A percentile compares a stretch with the other conserved stretches of the same genome.
Evolutionary conservation across 2,113 vertebrate genomes (phyloP).

Genomic region (Eubucco bourcierii): DNA sequence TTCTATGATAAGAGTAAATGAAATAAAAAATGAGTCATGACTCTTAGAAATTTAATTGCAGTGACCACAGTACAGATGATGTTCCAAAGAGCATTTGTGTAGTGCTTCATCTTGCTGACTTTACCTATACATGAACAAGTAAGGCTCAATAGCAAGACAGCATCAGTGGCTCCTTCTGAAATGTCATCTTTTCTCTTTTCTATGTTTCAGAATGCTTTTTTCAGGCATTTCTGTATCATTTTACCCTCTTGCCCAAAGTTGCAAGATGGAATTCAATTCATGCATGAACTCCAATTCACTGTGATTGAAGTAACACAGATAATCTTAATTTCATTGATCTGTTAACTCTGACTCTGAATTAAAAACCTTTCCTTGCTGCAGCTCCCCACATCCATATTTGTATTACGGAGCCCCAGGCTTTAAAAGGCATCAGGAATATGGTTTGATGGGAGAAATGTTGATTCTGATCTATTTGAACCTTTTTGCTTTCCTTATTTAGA

Average conservation of each 20-base stretch:
- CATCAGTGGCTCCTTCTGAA: neutral
- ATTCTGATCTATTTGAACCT: neutral
- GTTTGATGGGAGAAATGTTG: neutral
- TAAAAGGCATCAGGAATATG: neutral
- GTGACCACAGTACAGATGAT: neutral
- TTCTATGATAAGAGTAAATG: neutral
- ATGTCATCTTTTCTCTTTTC: neutral
- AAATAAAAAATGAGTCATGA: neutral
- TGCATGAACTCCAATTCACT: neutral
- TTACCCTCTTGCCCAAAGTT: neutral
- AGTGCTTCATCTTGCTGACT: neutral
- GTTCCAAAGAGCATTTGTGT: neutral
- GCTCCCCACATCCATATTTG: neutral
- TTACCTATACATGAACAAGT: neutral
- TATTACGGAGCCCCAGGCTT: neutral
- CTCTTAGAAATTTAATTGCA: neutral
- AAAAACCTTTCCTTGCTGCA: neutral
- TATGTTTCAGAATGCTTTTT: too few relatives aligned
- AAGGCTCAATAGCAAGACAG: neutral
- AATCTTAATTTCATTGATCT: constrained; percentile 37
- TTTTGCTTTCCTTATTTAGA: neutral
- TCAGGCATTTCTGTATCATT: neutral
- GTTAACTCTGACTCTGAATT: constrained; percentile 9
- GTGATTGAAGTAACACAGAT: neutral
- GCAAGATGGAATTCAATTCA: neutral